Evolutionary conservation across 2,797 vertebrate genomes (phyloP).

Genomic region (Sebastolobus altivelis): DNA sequence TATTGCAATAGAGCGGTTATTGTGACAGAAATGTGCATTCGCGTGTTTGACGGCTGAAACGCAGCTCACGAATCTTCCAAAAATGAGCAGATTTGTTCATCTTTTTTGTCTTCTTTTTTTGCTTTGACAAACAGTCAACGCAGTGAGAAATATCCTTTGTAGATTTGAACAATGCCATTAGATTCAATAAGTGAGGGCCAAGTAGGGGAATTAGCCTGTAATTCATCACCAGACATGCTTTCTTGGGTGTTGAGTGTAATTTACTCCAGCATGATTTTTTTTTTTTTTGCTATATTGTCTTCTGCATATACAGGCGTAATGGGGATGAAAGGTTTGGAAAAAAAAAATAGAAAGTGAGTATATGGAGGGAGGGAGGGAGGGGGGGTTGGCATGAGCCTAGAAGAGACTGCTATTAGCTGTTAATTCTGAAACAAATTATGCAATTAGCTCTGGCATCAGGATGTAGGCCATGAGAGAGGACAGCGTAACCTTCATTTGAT

Average conservation of each 20-base stretch:
- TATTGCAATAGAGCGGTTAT: too few relatives aligned
- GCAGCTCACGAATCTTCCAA: not conserved
- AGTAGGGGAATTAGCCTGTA: constrained; percentile 50
- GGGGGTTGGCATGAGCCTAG: constrained; percentile 67
- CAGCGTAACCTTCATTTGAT: constrained; percentile 88
- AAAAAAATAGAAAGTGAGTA: constrained; percentile 34
- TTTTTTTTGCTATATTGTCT: constrained; percentile 62
- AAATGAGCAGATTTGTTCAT: not conserved
- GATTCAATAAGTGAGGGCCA: constrained; percentile 60
- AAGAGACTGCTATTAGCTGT: constrained; percentile 86
- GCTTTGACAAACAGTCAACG: constrained; percentile 31
- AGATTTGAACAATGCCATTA: constrained; percentile 54
- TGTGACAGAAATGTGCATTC: not conserved
- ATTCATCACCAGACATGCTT: constrained; percentile 55
- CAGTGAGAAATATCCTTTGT: constrained; percentile 32
- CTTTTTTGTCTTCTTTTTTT: constrained; percentile 5
- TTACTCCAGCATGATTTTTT: constrained; percentile 51
- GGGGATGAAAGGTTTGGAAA: constrained; percentile 51
- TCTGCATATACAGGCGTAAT: constrained; percentile 69
- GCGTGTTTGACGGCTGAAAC: not conserved
- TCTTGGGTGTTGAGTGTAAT: constrained; percentile 58
- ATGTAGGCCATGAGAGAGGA: constrained; percentile 88
- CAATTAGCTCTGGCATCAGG: constrained; percentile 87
- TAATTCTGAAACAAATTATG: constrained; percentile 91
- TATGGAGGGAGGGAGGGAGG: constrained; percentile 44